phyloP scores from a whole-genome alignment of 2,797 vertebrate genomes.

The Sebastes taczanowskii region DNA sequence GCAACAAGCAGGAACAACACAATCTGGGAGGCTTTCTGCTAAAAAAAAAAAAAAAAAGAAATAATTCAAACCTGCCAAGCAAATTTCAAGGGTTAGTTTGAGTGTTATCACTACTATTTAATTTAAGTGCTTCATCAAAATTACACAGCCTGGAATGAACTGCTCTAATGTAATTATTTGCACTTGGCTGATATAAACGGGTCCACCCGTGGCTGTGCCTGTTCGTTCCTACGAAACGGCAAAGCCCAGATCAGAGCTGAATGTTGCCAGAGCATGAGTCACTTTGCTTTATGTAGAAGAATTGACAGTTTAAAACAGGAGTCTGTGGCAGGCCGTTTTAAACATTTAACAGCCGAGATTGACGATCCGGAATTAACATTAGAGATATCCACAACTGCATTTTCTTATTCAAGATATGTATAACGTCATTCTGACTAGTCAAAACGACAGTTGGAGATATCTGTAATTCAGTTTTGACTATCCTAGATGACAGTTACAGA shows the following conservation, averaged over 20 bases:
- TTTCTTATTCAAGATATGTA: too few species aligned
- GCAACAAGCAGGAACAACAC: conserved; percentile 13
- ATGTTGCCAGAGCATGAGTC: conserved; percentile 42
- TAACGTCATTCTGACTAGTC: too few species aligned
- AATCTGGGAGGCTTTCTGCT: not conserved
- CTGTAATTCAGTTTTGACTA: too few species aligned
- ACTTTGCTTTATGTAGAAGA: conserved; percentile 59
- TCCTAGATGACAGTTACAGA: too few species aligned
- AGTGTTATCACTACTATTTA: conserved; percentile 32
- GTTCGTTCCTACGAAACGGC: conserved; percentile 39
- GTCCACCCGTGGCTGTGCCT: conserved; percentile 31
- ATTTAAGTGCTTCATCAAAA: conserved; percentile 52
- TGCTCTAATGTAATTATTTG: conserved; percentile 49
- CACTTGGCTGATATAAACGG: conserved; percentile 38
- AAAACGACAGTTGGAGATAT: too few species aligned
- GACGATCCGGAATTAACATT: too few species aligned
- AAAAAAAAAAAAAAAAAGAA: not conserved
- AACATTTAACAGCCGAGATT: too few species aligned
- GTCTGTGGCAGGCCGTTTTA: not conserved
- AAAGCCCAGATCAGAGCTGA: conserved; percentile 37
- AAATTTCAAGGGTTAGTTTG: conserved; percentile 18
- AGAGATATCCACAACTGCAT: too few species aligned
- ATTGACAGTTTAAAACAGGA: conserved; percentile 42
- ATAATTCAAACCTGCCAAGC: conserved; percentile 19
- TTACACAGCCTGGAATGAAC: conserved; percentile 36